Conservation (phyloP, 2,113 vertebrate genomes). For the Malurus melanocephalus region DNA sequence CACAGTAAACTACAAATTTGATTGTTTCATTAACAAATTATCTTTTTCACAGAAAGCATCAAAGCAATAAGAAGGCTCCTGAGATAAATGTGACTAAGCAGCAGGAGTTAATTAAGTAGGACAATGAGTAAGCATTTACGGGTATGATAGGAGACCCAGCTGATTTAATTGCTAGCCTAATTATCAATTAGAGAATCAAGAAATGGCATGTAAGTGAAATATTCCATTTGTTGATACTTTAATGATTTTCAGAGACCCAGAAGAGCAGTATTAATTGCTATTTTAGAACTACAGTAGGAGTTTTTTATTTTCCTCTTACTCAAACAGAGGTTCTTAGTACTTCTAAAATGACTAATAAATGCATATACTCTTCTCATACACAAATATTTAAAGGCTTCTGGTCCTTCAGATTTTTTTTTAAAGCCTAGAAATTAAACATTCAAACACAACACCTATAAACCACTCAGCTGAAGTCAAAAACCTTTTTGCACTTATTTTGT, state of each 20-base stretch:
- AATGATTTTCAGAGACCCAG: neutral
- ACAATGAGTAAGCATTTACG: conserved; percentile 52
- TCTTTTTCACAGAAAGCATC: neutral
- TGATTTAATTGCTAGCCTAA: conserved; percentile 20
- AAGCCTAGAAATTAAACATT: neutral
- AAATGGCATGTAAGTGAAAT: neutral
- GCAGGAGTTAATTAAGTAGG: conserved; percentile 29
- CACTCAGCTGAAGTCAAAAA: neutral
- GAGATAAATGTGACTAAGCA: conserved; percentile 17
- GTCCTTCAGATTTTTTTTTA: neutral
- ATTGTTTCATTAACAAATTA: conserved; percentile 7
- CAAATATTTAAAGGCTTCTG: neutral
- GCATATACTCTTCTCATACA: neutral
- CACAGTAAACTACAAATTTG: neutral
- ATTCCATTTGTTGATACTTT: neutral
- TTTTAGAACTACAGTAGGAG: neutral
- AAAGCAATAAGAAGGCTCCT: neutral
- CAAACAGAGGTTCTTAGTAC: neutral
- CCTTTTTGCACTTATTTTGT: neutral
- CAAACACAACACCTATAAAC: neutral
- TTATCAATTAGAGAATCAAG: conserved; percentile 31
- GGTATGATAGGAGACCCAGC: neutral
- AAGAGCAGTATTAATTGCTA: neutral
- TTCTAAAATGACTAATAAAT: neutral
- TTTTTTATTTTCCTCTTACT: neutral